A percentile compares a stretch with the other conserved stretches of the same genome.
These are phyloP conservation scores for Mycteria americana DNA, from an alignment of 2,797 vertebrate species.

Conservation along the genomic window DNA sequence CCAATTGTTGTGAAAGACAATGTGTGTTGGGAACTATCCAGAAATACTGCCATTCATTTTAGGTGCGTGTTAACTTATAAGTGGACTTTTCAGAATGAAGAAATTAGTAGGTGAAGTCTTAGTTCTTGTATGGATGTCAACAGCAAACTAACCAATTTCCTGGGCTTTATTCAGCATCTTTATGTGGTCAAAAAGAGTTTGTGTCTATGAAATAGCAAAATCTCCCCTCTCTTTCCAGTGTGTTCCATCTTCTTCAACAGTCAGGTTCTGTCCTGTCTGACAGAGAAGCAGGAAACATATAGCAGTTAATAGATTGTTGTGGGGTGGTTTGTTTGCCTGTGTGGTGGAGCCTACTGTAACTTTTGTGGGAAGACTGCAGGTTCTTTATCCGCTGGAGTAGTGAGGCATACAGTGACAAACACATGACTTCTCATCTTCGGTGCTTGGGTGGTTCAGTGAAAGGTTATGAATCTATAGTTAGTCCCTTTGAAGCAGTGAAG, in stretches of 20 bases:
- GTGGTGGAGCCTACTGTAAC: background rate
- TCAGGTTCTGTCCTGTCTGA: background rate
- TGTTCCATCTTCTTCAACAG: background rate
- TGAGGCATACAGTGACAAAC: background rate
- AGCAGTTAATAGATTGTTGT: background rate
- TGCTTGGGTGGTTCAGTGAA: background rate
- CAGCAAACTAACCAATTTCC: background rate
- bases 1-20: background rate
- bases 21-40: background rate
- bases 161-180: background rate
- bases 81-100: background rate
- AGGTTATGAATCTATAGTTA: background rate
- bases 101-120: background rate
- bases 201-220: background rate
- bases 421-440: background rate
- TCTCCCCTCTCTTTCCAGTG: background rate
- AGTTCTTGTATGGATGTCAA: background rate
- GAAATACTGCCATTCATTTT: background rate
- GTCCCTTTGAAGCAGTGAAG: background rate
- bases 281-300: background rate
- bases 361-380: background rate
- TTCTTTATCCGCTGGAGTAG: background rate
- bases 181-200: background rate
- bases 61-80: background rate
- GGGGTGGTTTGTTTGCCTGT: background rate